These are phyloP conservation scores for Achatina immaculata DNA, from an alignment of 1,140 invertebrate genomes.

Conservation along the genomic window DNA sequence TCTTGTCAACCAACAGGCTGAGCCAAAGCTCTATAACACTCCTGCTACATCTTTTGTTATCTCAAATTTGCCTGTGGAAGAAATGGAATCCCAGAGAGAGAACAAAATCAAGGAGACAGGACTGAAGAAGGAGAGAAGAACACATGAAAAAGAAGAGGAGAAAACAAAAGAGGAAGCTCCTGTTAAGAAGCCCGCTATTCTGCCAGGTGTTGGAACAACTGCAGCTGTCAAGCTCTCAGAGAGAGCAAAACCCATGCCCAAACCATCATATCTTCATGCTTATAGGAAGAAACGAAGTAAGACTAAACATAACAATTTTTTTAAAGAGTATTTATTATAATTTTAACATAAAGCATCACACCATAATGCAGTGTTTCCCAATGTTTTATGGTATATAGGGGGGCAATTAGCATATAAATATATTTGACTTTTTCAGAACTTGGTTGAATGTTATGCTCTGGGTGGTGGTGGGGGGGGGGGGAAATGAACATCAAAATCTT, in stretches of 20 bases:
- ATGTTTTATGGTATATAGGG: no score
- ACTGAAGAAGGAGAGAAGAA: not conserved
- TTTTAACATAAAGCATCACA: no score
- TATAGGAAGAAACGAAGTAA: constrained; percentile 26
- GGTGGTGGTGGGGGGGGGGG: no score
- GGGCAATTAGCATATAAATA: no score
- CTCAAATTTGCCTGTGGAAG: not conserved
- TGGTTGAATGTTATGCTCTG: no score
- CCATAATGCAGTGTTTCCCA: no score
- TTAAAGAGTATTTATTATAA: not conserved
- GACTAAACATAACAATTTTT: not conserved
- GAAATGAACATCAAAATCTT: no score
- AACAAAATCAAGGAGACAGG: not conserved
- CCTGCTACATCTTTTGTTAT: constrained; percentile 22
- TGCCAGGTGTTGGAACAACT: constrained; percentile 52
- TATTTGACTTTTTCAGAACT: no score
- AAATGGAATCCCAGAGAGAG: constrained; percentile 1
- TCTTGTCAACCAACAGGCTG: not conserved
- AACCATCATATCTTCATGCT: constrained; percentile 42
- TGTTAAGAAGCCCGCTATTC: constrained; percentile 54
- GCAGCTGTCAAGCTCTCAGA: constrained; percentile 46
- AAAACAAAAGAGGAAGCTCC: not conserved
- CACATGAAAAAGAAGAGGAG: constrained; percentile 14
- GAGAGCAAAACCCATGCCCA: constrained; percentile 52
- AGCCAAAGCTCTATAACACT: constrained; percentile 31